These are phyloP conservation scores for Drosophila imparisetae DNA, from an alignment of 2,888 invertebrate genomes.

Conservation along the genomic window DNA sequence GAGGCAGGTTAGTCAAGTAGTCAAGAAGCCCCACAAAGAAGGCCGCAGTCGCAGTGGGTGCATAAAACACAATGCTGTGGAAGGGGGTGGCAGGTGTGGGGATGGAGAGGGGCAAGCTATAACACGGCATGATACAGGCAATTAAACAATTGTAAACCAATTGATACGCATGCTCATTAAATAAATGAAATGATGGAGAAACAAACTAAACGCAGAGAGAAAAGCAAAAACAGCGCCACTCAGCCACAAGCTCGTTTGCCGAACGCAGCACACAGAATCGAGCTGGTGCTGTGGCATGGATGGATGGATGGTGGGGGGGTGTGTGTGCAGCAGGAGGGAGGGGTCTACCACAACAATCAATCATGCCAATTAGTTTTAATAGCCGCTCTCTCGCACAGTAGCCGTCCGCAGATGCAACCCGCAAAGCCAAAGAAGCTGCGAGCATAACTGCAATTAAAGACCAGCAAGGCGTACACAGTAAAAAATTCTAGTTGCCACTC, in stretches of 20 bases:
- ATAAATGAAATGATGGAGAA: conserved; percentile 72
- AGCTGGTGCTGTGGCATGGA: too few species aligned
- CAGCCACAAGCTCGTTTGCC: conserved; percentile 10
- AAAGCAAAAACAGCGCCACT: conserved; percentile 44
- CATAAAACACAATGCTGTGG: not conserved
- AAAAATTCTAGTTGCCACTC: not conserved
- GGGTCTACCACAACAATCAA: conserved; percentile 59
- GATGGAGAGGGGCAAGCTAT: conserved; percentile 26
- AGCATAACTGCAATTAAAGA: conserved; percentile 46
- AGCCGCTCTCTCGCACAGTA: conserved; percentile 62
- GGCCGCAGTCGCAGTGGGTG: conserved; percentile 9
- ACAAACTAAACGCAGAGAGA: conserved; percentile 56
- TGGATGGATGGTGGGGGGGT: rapidly evolving
- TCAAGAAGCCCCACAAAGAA: conserved; percentile 56
- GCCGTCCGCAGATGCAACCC: conserved; percentile 43
- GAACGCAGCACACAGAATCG: not conserved
- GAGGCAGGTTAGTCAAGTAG: conserved; percentile 2
- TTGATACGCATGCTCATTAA: conserved; percentile 73
- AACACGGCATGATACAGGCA: conserved; percentile 71
- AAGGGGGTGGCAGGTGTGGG: not conserved
- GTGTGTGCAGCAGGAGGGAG: not conserved
- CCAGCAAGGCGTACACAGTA: conserved; percentile 19
- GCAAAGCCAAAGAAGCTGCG: conserved; percentile 39
- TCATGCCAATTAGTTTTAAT: conserved; percentile 75
- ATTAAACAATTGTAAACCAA: conserved; percentile 71